phyloP scores from a whole-genome alignment of 2,113 vertebrate species.

The Tupaia chinensis region DNA sequence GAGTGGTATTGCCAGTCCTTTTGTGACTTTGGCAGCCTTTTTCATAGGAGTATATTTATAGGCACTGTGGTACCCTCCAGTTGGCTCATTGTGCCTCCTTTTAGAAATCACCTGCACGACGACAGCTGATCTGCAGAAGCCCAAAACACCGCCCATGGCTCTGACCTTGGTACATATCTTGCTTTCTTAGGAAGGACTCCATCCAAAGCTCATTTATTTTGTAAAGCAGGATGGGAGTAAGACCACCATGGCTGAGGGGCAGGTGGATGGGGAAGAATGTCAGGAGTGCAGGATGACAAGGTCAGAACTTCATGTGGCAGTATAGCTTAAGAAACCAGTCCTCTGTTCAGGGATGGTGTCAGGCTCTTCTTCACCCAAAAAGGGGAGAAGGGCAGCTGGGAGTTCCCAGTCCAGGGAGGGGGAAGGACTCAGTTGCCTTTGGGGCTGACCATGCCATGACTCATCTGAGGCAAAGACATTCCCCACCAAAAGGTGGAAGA shows the following conservation, averaged over 20 bases:
- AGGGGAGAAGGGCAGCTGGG: neutral
- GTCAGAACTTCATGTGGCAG: neutral
- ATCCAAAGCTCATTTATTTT: neutral
- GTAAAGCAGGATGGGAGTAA: neutral
- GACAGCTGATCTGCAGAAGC: fast-evolving
- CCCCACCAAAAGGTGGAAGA: neutral
- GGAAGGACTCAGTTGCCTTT: neutral
- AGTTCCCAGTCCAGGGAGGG: neutral
- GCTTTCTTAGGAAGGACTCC: neutral
- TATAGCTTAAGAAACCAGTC: neutral
- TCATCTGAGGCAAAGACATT: neutral
- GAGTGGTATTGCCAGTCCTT: fast-evolving
- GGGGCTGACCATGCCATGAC: neutral
- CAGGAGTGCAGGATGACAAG: fast-evolving
- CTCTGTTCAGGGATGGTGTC: neutral
- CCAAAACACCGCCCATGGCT: fast-evolving
- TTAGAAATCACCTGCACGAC: fast-evolving
- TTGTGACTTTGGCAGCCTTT: neutral
- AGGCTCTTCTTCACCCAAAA: neutral
- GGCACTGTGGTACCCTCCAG: fast-evolving
- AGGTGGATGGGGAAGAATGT: neutral
- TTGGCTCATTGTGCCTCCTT: fast-evolving
- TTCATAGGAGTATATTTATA: fast-evolving
- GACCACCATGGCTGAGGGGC: fast-evolving
- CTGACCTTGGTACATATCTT: neutral